Evolutionary conservation across 2,113 vertebrate species (phyloP), one percentile per base, ranked within the genome.

Genomic region (Anoura caudifer): DNA sequence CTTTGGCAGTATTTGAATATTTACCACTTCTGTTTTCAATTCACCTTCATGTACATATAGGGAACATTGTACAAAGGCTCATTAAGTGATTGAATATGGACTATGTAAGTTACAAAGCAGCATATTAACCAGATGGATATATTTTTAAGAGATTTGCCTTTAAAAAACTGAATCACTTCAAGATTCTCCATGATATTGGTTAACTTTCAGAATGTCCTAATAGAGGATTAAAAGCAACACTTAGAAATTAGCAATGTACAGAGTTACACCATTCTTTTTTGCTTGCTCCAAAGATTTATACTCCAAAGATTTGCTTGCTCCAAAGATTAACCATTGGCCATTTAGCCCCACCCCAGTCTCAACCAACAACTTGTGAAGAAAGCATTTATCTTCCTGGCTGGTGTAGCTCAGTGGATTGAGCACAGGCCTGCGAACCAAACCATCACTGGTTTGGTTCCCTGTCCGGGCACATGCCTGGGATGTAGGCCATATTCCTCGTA

Each of bases 61-160:
- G 47, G 72, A 97, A 81, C 81, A 82, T 1, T 75, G 84, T 94
- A 91, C 95, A 95, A 94, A 95, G 96, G 75, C 92, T 97, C 95
- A 97, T 97, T 96, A 96, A 96, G 67, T 65, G 41, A 97, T 95
- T 97, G 94, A 97, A 96, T 97, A 94, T 97, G 94, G 93, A 95
- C 96, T 96, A 93, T 97, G 54, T 95, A 96, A 82, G 50, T 96
- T 92, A 91, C 76, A 96, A 97, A 88, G 72, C 33, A 96, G 92
- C 95, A 96, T 96, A 96, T 91, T 96, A 96, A 97, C 91, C 38
- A 94, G 67, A 90, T 91, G 50, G 17, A 4, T 73, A 56, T 72
- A 77, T 76, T 96, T 94, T 81, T 69, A 92, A 84, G 72, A 95
- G 61, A 94, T 91, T 89, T 96, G 45, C 41, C 59, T 96, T 95